These are phyloP conservation scores for Ophioninae sp. DNA, from an alignment of 2,888 invertebrate genomes.

Conservation along the genomic window DNA sequence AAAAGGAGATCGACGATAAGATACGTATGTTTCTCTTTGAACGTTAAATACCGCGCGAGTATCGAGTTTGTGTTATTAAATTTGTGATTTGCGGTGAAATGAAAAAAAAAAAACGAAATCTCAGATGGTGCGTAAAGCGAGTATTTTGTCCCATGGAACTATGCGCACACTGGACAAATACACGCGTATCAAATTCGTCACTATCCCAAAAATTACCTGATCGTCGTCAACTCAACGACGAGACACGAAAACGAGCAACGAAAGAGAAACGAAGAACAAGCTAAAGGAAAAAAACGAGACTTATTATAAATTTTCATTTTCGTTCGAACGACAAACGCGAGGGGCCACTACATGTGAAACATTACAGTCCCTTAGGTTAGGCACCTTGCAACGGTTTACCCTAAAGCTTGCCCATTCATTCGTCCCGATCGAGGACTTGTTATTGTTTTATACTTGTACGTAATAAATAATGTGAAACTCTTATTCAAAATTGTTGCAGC, in stretches of 20 bases:
- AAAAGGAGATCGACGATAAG: conserved; percentile 35
- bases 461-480: conserved; percentile 58
- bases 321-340: conserved; percentile 49
- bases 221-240: conserved; percentile 11
- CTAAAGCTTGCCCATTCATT: conserved; percentile 46
- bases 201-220: conserved; percentile 10
- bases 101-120: conserved; percentile 5
- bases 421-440: conserved; percentile 52
- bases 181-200: conserved; percentile 13
- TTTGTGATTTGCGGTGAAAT: not conserved
- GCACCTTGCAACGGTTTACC: conserved; percentile 53
- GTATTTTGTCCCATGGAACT: conserved; percentile 45
- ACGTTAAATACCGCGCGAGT: not conserved
- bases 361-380: conserved; percentile 50
- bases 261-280: conserved; percentile 22
- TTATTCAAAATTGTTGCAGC: conserved; percentile 43
- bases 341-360: conserved; percentile 49
- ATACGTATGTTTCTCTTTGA: conserved; percentile 29
- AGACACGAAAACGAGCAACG: conserved; percentile 28
- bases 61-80: conserved; percentile 12
- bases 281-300: conserved; percentile 10
- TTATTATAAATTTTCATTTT: conserved; percentile 35
- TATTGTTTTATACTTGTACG: conserved; percentile 63
- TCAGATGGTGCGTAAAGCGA: conserved; percentile 25
- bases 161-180: conserved; percentile 26